These are phyloP conservation scores for Chloropsis hardwickii DNA, from an alignment of 2,113 vertebrate genomes.

Conservation along the genomic window DNA sequence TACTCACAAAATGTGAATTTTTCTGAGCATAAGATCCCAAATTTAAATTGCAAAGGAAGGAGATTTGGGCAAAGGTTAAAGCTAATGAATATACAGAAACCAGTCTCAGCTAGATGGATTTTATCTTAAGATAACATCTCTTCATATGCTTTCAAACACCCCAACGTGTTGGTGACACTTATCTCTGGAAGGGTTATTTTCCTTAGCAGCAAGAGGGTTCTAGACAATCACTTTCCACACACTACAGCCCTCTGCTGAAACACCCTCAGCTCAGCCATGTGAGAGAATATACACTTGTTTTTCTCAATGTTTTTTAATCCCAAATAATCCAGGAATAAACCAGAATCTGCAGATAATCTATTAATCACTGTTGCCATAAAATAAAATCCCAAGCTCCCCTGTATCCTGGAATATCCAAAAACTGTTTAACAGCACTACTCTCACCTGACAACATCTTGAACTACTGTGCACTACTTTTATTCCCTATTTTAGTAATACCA, in stretches of 20 bases:
- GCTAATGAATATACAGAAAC: constrained; percentile 7
- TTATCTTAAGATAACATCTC: background rate
- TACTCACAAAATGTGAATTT: background rate
- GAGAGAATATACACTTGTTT: background rate
- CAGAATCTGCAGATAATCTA: background rate
- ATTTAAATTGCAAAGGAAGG: constrained; percentile 19
- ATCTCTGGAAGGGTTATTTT: background rate
- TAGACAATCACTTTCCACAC: background rate
- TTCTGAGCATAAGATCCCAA: background rate
- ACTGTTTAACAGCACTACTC: background rate
- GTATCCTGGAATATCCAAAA: background rate
- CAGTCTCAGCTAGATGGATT: background rate
- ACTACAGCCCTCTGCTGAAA: background rate
- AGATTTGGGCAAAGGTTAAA: background rate
- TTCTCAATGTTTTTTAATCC: background rate
- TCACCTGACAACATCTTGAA: background rate
- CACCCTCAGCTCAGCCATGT: background rate
- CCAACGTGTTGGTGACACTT: background rate
- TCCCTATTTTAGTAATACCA: background rate
- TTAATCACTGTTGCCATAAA: background rate
- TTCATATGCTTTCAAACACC: background rate
- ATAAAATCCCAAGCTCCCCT: background rate
- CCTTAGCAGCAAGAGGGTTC: background rate
- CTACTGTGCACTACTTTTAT: background rate
- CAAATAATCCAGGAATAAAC: background rate